Evolutionary conservation across 2,888 invertebrate species (phyloP).

Genomic region (Ethmia dodecea): DNA sequence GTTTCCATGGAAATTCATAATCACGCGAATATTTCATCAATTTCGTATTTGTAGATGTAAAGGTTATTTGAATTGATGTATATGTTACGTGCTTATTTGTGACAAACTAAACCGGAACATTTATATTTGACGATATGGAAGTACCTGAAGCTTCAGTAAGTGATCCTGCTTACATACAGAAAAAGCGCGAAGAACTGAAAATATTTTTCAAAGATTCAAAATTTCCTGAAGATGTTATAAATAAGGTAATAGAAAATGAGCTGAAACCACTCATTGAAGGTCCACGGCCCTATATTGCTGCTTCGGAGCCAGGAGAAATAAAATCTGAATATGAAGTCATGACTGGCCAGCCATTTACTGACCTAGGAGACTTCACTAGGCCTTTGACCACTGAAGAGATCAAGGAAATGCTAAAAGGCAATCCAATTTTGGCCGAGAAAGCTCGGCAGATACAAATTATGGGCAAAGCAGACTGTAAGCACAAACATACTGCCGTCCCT

Average conservation of each 20-base stretch:
- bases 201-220: constrained; percentile 54
- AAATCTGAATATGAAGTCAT: constrained; percentile 65
- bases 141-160: constrained; percentile 23
- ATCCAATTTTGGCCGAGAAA: constrained; percentile 56
- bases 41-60: constrained; percentile 5
- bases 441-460: constrained; percentile 63
- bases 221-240: constrained; percentile 43
- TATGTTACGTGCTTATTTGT: background rate
- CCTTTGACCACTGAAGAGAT: constrained; percentile 50
- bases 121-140: constrained; percentile 33
- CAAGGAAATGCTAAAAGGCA: constrained; percentile 46
- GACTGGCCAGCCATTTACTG: constrained; percentile 66
- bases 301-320: constrained; percentile 45
- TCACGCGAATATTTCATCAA: constrained; percentile 12
- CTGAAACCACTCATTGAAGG: constrained; percentile 38
- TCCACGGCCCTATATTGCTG: constrained; percentile 49
- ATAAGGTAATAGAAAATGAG: constrained; percentile 60
- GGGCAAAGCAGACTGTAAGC: constrained; percentile 27
- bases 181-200: constrained; percentile 47
- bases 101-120: no score
- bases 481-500: constrained; percentile 39
- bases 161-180: constrained; percentile 38
- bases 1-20: constrained; percentile 32
- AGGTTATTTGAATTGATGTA: background rate
- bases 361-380: constrained; percentile 44